Base-by-base conservation (phyloP, 2,797 vertebrate species). In the Morelia viridis region DNA sequence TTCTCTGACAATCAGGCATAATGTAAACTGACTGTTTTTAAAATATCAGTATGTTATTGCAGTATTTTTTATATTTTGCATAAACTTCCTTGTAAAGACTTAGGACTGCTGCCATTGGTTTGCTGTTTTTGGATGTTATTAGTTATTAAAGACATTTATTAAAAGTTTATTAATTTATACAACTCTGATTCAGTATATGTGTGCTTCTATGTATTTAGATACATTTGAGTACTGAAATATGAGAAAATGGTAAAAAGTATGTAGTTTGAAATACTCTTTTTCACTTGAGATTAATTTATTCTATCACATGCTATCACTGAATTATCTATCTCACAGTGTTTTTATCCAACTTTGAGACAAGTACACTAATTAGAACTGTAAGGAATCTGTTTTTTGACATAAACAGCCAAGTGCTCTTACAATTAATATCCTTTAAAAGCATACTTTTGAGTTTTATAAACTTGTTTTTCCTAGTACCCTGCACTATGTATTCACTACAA, bases 71-170 rank as follows among this genome's bases (percentile, higher is more conserved):
- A 24, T 60, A 41, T 26, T 87, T 31, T 26, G 22, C 58, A 87
- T n/a, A 56, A n/a, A 88, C 0, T 61, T 85, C 68, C 53, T 13
- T 4, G 19, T 1, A 50, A 91, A 92, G 85, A 76, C 64, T 56
- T 89, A 89, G 62, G 17, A 65, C 24, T 64, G 46, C 71, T 57
- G 83, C 26, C 64, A 86, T 4, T 71, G 65, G 24, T 35, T 68
- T 89, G 10, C 58, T 89, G 71, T 89, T 92, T 92, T 92, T 61
- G 24, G 87, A 41, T 85, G 56, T 53, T n/a, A 60, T 41, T 10
- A 19, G 90, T 91, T 92, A 85, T 35, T 86, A 50, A 92, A 90
- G 41, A 71, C 10, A 11, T 89, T 76, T 46, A 2, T 50, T 19
- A 68, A 11, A 35, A 60, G 76, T 65, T 68, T 24, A 76, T 41